Evolutionary conservation across 2,113 vertebrate species (phyloP).

Genomic region (Gorsachius goisagi): DNA sequence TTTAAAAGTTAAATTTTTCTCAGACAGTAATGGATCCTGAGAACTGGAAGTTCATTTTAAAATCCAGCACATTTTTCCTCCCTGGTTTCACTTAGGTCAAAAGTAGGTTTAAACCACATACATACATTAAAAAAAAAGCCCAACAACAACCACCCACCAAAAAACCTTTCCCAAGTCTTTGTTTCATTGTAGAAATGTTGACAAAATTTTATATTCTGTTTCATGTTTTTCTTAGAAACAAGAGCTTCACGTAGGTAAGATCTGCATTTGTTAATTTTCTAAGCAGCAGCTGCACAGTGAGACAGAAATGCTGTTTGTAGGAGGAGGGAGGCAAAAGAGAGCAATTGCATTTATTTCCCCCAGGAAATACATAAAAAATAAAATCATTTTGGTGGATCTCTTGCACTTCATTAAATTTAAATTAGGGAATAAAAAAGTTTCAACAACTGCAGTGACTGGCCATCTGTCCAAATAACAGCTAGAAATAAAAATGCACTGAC

Average conservation of each 20-base stretch:
- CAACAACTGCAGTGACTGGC: neutral
- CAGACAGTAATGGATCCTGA: neutral
- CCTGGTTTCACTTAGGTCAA: neutral
- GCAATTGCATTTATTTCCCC: neutral
- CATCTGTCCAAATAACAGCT: constrained; percentile 52
- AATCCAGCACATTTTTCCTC: neutral
- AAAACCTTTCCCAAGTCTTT: neutral
- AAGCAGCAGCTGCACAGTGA: neutral
- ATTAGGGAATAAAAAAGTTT: neutral
- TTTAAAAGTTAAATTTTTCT: neutral
- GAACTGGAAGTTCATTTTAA: neutral
- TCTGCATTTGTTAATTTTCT: neutral
- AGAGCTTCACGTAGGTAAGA: neutral
- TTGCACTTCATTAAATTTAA: constrained; percentile 50
- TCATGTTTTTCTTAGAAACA: neutral
- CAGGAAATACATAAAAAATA: neutral
- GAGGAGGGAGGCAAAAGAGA: neutral
- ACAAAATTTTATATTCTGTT: neutral
- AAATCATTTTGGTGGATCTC: neutral
- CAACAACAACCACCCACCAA: neutral
- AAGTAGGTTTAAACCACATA: neutral
- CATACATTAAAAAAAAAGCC: neutral
- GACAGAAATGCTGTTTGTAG: neutral
- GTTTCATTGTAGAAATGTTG: neutral
- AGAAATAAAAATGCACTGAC: constrained; percentile 30